phyloP scores from a whole-genome alignment of 2,888 invertebrate species.

The Alloplasta piceator region DNA sequence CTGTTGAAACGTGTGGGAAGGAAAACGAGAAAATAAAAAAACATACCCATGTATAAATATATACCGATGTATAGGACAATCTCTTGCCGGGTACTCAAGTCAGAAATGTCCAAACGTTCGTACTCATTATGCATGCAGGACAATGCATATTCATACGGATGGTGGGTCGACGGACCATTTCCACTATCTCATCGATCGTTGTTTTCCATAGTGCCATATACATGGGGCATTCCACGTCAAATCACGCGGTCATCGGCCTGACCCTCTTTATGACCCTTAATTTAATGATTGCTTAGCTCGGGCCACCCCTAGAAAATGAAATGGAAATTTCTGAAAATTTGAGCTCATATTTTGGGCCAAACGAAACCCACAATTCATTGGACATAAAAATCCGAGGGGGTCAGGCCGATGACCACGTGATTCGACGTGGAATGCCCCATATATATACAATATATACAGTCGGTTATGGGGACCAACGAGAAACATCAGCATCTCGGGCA shows the following conservation, averaged over 20 bases:
- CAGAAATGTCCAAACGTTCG: constrained; percentile 49
- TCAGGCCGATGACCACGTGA: too few species aligned
- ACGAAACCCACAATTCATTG: too few species aligned
- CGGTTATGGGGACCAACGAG: constrained; percentile 9
- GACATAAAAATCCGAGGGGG: too few species aligned
- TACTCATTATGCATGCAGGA: constrained; percentile 56
- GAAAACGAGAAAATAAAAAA: constrained; percentile 19
- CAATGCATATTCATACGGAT: constrained; percentile 61
- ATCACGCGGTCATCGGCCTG: too few species aligned
- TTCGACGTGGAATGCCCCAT: neutral
- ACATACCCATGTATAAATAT: neutral
- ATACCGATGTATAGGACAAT: constrained; percentile 16
- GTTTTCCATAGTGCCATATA: neutral
- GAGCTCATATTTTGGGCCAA: too few species aligned
- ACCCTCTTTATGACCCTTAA: too few species aligned
- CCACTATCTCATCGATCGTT: constrained; percentile 53
- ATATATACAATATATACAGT: neutral
- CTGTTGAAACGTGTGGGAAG: constrained; percentile 55
- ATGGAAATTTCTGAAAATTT: too few species aligned
- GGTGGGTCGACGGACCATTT: constrained; percentile 26
- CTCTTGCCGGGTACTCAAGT: constrained; percentile 50
- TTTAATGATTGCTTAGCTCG: too few species aligned
- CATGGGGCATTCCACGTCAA: too few species aligned
- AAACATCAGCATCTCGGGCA: constrained; percentile 21
- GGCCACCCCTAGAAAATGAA: too few species aligned